Evolutionary conservation across 1,140 invertebrate genomes (phyloP).

Genomic region (Bombus sibiricus): DNA sequence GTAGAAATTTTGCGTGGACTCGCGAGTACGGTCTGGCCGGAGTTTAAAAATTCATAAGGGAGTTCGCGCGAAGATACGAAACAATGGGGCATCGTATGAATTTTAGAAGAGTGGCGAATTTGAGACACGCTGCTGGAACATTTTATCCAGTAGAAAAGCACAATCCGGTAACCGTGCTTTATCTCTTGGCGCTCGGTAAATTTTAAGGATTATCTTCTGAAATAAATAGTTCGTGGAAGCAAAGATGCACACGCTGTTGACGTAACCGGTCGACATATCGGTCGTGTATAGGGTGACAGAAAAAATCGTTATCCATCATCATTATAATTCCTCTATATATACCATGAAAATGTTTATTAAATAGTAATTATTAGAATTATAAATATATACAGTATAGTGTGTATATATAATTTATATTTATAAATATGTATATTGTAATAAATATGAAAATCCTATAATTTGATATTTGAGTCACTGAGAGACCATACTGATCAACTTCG

Average conservation of each 20-base stretch:
- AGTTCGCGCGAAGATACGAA: conserved; percentile 47
- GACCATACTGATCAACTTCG: no score
- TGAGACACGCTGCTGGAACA: conserved; percentile 41
- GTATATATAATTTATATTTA: no score
- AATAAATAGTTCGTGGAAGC: conserved; percentile 21
- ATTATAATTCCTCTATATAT: not conserved
- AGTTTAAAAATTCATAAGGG: conserved; percentile 52
- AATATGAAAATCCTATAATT: no score
- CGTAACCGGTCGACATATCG: not conserved
- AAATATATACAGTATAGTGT: no score
- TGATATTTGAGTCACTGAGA: no score
- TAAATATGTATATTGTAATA: no score
- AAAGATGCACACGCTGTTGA: conserved; percentile 33
- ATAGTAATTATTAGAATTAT: no score
- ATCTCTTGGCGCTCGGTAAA: conserved; percentile 27
- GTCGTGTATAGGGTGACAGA: no score
- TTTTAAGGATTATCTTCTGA: conserved; percentile 37
- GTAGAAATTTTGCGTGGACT: conserved; percentile 47
- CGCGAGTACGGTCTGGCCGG: conserved; percentile 23
- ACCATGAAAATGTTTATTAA: not conserved
- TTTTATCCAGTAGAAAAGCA: conserved; percentile 44
- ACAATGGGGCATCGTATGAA: conserved; percentile 53
- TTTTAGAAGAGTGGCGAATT: conserved; percentile 54
- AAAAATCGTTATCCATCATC: not conserved
- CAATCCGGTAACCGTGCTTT: conserved; percentile 52